Conservation (phyloP, 2,888 invertebrate genomes). For the Caenorhabditis wallacei region DNA sequence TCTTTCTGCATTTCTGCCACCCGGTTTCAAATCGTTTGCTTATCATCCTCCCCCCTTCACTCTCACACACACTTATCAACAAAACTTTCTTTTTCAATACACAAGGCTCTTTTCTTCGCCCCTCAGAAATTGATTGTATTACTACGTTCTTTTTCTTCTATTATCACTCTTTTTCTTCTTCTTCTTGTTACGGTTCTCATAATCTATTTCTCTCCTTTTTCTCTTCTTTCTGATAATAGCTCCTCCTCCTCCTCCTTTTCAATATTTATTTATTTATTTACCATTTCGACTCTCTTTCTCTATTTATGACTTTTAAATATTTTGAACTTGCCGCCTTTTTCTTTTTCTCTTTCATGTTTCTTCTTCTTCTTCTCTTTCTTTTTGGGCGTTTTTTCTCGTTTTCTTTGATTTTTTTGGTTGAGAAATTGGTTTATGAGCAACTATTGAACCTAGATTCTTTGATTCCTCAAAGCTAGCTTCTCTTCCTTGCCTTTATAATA, state of each 20-base stretch:
- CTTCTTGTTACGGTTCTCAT: not conserved
- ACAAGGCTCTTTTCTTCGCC: not conserved
- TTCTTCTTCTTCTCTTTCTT: not conserved
- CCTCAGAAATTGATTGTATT: slow-evolving; percentile 44
- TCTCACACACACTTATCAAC: slow-evolving; percentile 25
- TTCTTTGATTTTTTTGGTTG: not conserved
- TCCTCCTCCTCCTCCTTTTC: too few species aligned
- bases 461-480: too few species aligned
- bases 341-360: slow-evolving; percentile 24
- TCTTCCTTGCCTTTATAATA: too few species aligned
- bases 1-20: slow-evolving; percentile 25
- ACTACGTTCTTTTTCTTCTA: slow-evolving; percentile 19
- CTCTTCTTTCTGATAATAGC: slow-evolving; percentile 16
- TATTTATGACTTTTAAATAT: slow-evolving; percentile 56
- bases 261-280: slow-evolving; percentile 31
- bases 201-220: slow-evolving; percentile 15
- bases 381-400: not conserved
- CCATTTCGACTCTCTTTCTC: slow-evolving; percentile 36
- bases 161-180: slow-evolving; percentile 2
- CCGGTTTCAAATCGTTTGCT: slow-evolving; percentile 53
- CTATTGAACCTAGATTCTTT: too few species aligned
- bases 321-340: slow-evolving; percentile 51
- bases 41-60: slow-evolving; percentile 25
- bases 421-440: too few species aligned
- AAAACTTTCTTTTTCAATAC: slow-evolving; percentile 9